Conservation (phyloP, 2,113 vertebrate genomes). For the Cebus imitator region DNA sequence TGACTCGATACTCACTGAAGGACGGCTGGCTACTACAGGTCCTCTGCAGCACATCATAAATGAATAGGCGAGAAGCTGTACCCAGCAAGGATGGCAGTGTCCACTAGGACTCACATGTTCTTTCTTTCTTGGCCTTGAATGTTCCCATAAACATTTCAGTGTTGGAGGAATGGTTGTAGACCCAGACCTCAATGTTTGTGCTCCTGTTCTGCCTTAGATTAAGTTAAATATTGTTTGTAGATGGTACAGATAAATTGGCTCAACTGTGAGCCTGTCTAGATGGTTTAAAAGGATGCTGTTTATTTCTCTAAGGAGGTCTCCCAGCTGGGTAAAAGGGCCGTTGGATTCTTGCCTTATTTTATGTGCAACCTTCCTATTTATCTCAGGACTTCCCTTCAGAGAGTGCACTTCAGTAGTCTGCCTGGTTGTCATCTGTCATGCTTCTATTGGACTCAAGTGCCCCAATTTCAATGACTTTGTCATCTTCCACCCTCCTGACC, state of each 20-base stretch:
- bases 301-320: constrained; percentile 77
- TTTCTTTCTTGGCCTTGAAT: constrained; percentile 31
- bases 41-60: not conserved
- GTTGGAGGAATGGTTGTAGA: constrained; percentile 36
- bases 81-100: not conserved
- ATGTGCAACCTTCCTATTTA: constrained; percentile 65
- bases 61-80: not conserved
- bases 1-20: not conserved
- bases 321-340: constrained; percentile 60
- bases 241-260: constrained; percentile 75
- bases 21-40: not conserved
- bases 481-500: not conserved
- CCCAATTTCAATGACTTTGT: constrained; percentile 38
- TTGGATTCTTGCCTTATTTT: constrained; percentile 65
- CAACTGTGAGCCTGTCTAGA: constrained; percentile 61
- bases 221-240: constrained; percentile 79
- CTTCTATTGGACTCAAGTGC: constrained; percentile 34
- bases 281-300: constrained; percentile 77
- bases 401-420: constrained; percentile 64
- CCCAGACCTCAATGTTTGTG: constrained; percentile 64
- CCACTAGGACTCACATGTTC: not conserved
- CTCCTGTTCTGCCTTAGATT: constrained; percentile 74
- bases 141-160: constrained; percentile 27
- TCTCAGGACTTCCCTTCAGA: constrained; percentile 47
- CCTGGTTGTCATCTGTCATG: constrained; percentile 70